phyloP scores from a whole-genome alignment of 2,797 vertebrate genomes.

The Sebastes melanostomus region DNA sequence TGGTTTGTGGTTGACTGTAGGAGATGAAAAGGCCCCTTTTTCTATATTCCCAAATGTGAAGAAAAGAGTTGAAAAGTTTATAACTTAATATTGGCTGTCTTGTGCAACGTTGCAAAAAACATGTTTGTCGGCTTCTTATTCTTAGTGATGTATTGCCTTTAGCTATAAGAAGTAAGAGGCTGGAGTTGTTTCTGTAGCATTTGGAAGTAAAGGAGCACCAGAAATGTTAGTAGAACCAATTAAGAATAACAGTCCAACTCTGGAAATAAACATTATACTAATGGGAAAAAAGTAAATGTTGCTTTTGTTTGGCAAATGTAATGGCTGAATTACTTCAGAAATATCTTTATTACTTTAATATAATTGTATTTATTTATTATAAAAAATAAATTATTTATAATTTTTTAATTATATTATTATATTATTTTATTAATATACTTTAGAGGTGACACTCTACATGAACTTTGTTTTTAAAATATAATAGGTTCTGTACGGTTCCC shows the following conservation, averaged over 20 bases:
- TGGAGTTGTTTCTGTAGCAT: not conserved
- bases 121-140: not conserved
- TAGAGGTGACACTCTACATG: too few species aligned
- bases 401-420: too few species aligned
- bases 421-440: too few species aligned
- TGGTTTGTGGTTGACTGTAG: not conserved
- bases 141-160: not conserved
- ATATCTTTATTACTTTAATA: not conserved
- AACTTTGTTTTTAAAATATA: too few species aligned
- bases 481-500: too few species aligned
- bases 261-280: not conserved
- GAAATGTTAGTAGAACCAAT: not conserved
- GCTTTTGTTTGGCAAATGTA: not conserved
- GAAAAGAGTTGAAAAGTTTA: not conserved
- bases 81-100: not conserved
- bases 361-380: too few species aligned
- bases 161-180: not conserved
- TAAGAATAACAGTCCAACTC: not conserved
- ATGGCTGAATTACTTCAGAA: not conserved
- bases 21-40: not conserved
- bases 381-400: too few species aligned
- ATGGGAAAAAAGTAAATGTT: not conserved
- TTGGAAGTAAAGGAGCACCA: not conserved
- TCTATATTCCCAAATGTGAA: not conserved
- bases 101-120: not conserved